These are phyloP conservation scores for Eutolmus rufibarbis DNA, from an alignment of 2,888 invertebrate genomes.

Conservation along the genomic window DNA sequence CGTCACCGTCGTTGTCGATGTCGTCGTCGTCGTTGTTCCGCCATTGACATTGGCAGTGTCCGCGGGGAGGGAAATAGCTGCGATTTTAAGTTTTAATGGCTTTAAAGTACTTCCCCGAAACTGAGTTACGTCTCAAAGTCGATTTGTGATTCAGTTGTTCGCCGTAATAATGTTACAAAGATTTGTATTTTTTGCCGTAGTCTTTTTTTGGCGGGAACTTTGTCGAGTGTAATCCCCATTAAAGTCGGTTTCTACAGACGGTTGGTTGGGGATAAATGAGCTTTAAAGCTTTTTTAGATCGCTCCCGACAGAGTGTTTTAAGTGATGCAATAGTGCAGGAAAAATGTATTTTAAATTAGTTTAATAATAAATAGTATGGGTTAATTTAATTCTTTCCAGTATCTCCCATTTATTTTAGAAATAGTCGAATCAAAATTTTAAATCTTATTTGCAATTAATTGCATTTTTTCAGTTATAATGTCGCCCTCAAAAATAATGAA, in stretches of 20 bases:
- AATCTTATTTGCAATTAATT: no score
- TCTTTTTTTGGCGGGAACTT: not conserved
- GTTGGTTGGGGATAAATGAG: not conserved
- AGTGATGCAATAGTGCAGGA: not conserved
- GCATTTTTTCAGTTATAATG: no score
- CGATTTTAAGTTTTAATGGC: conserved; percentile 6
- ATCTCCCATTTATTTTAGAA: no score
- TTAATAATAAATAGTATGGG: no score
- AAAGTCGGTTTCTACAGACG: not conserved
- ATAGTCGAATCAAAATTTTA: no score
- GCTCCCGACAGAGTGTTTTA: not conserved
- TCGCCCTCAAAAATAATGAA: no score
- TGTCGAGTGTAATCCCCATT: not conserved
- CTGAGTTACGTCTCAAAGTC: not conserved
- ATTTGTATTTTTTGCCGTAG: not conserved
- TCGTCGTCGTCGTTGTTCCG: not conserved
- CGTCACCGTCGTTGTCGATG: not conserved
- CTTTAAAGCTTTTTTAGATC: not conserved
- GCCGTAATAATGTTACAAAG: not conserved
- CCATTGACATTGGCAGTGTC: not conserved
- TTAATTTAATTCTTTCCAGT: no score
- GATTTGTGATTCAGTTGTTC: conserved; percentile 1
- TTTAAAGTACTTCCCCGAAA: conserved; percentile 13
- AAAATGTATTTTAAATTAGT: not conserved
- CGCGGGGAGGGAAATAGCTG: not conserved